Conservation (phyloP, 2,797 vertebrate species). For the Sciurus carolinensis region DNA sequence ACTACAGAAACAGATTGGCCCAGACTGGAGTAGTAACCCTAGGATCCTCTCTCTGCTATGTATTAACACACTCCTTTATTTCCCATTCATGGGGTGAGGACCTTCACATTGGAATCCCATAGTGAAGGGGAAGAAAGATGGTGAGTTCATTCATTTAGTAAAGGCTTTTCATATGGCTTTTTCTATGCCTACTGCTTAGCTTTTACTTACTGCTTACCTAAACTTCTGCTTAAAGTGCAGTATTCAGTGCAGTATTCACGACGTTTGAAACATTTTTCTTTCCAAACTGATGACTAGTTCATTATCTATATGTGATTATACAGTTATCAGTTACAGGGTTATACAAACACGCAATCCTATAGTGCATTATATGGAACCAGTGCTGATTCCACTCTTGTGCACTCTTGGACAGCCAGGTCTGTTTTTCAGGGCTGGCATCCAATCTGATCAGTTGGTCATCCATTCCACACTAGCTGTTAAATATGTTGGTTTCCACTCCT, state of each 20-base stretch:
- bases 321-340: not conserved
- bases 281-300: not conserved
- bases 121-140: not conserved
- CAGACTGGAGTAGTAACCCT: not conserved
- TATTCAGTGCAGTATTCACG: slow-evolving; percentile 15
- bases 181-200: not conserved
- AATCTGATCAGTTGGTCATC: not conserved
- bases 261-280: not conserved
- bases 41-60: not conserved
- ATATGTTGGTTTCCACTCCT: not conserved
- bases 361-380: not conserved
- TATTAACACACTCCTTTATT: not conserved
- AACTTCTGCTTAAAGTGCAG: not conserved
- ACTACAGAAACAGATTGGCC: not conserved
- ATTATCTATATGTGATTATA: not conserved
- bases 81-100: not conserved
- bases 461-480: not conserved
- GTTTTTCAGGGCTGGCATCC: slow-evolving; percentile 11
- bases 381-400: not conserved
- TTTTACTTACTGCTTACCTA: slow-evolving; percentile 16
- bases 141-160: not conserved
- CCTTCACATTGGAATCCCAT: not conserved
- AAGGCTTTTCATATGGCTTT: slow-evolving; percentile 17
- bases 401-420: not conserved
- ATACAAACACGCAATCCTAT: not conserved